Percentiles rank a stretch among this genome's conserved stretches.
Evolutionary conservation across 2,888 invertebrate genomes (phyloP).

Genomic region (Archips crataeganus): DNA sequence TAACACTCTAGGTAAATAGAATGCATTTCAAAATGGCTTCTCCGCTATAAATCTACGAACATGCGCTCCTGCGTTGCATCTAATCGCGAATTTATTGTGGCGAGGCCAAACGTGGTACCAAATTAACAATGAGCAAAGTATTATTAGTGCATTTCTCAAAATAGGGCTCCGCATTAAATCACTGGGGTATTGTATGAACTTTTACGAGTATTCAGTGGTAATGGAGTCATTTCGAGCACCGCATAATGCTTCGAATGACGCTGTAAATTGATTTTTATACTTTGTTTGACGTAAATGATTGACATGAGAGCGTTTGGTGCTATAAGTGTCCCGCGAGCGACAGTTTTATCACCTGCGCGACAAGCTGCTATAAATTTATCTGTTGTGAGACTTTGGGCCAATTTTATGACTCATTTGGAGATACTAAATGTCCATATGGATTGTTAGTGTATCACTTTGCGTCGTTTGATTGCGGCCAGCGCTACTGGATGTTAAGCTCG

Average conservation of each 20-base stretch:
- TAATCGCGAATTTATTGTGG: conserved; percentile 84
- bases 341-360: conserved; percentile 76
- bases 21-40: conserved; percentile 65
- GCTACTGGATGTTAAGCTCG: conserved; percentile 47
- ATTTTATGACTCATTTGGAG: conserved; percentile 84
- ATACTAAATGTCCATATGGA: conserved; percentile 69
- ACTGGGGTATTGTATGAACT: conserved; percentile 60
- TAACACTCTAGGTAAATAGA: conserved; percentile 75
- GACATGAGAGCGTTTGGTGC: conserved; percentile 71
- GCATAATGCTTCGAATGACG: conserved; percentile 72
- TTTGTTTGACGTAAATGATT: conserved; percentile 85
- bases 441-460: conserved; percentile 66
- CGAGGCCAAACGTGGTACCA: conserved; percentile 74
- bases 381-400: conserved; percentile 80
- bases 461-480: conserved; percentile 58
- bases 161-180: conserved; percentile 70
- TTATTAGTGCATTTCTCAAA: conserved; percentile 66
- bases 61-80: conserved; percentile 75
- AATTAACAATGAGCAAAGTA: conserved; percentile 80
- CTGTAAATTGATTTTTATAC: conserved; percentile 83
- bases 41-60: conserved; percentile 73
- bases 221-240: conserved; percentile 78
- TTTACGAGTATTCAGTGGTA: conserved; percentile 75
- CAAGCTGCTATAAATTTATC: conserved; percentile 76
- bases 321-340: conserved; percentile 58